phyloP scores from a whole-genome alignment of 2,888 invertebrate species.

The Imbricaverruca yamaguchii region DNA sequence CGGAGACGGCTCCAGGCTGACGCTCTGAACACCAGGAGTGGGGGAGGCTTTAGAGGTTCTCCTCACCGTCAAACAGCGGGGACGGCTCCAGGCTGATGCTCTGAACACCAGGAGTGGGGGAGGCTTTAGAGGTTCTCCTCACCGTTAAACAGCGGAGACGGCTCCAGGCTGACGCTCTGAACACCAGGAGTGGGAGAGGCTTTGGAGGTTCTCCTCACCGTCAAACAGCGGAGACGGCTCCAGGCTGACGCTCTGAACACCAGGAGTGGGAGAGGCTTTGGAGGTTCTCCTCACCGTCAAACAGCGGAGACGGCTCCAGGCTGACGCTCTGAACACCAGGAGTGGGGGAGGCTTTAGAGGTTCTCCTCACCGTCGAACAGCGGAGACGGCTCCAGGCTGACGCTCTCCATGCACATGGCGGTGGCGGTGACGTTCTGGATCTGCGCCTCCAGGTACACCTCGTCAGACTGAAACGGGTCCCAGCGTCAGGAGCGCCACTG shows the following conservation, averaged over 20 bases:
- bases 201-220: conserved; percentile 31
- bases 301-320: conserved; percentile 83
- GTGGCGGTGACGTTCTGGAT: conserved; percentile 90
- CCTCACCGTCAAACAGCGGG: conserved; percentile 65
- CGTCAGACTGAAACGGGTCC: background rate
- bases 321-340: conserved; percentile 90
- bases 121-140: conserved; percentile 58
- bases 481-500: no score
- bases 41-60: no score
- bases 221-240: no score
- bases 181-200: no score
- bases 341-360: conserved; percentile 73
- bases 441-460: conserved; percentile 24
- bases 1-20: conserved; percentile 83
- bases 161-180: conserved; percentile 88
- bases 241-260: no score
- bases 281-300: conserved; percentile 51
- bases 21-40: no score
- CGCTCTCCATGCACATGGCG: conserved; percentile 88
- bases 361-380: conserved; percentile 60
- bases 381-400: conserved; percentile 83
- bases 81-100: conserved; percentile 90
- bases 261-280: no score
- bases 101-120: conserved; percentile 82
- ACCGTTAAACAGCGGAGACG: conserved; percentile 78